Evolutionary conservation across 2,113 vertebrate species (phyloP).

Genomic region (Lagenorhynchus albirostris): DNA sequence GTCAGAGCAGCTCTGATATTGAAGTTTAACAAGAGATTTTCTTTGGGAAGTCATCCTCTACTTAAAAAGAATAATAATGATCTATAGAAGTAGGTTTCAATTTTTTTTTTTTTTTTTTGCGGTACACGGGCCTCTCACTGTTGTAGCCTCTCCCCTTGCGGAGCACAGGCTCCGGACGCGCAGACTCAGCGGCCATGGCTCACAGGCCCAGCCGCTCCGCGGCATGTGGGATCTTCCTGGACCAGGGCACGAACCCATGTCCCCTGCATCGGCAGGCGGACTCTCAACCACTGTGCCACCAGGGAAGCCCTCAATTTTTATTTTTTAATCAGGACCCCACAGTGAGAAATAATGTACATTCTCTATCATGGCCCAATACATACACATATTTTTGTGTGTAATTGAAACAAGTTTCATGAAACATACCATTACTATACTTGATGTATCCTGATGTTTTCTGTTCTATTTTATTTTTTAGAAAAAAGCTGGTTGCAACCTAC

Average conservation of each 20-base stretch:
- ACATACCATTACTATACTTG: not conserved
- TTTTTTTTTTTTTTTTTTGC: not conserved
- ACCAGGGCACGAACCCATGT: too few relatives aligned
- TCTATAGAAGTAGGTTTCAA: not conserved
- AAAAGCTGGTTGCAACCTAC: not conserved
- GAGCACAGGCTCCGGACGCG: too few relatives aligned
- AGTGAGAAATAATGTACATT: not conserved
- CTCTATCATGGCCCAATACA: not conserved
- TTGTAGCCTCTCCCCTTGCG: too few relatives aligned
- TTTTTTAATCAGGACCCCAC: not conserved
- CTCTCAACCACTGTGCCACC: too few relatives aligned
- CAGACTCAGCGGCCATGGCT: too few relatives aligned
- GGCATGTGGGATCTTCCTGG: too few relatives aligned
- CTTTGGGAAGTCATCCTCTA: not conserved
- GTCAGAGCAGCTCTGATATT: not conserved
- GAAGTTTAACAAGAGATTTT: not conserved
- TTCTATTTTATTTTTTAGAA: not conserved
- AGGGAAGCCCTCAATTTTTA: not conserved
- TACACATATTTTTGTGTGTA: not conserved
- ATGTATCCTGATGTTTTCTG: not conserved
- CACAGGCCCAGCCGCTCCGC: too few relatives aligned
- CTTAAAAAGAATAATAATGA: not conserved
- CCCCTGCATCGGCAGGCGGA: too few relatives aligned
- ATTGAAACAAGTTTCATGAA: conserved; percentile 17
- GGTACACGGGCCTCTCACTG: too few relatives aligned